Evolutionary conservation across 2,888 invertebrate species (phyloP), one percentile per base, ranked within the genome.

Genomic region (Byasa hedistus): DNA sequence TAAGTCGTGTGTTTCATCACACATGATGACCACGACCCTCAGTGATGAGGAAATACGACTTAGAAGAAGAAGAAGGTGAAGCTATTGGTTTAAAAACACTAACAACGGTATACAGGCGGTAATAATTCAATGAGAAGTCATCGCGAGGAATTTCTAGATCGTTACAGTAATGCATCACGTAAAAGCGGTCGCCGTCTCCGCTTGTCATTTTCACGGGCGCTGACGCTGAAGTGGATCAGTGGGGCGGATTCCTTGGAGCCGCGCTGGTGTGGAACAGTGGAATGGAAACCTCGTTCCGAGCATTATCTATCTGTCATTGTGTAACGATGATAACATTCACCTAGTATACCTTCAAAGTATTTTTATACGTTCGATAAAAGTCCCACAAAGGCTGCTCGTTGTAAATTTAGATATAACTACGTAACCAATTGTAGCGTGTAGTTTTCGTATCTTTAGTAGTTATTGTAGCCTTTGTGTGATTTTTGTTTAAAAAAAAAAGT

Each of bases 151-250:
- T 60, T 27, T 60, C 60, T 24, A 8, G 63, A 57, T 57, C 32
- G 57, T 51, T 32, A 22, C 44, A 51, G 5, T 7, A 2, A 21
- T 22, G 48, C 57, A 59, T 68, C 65, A 10, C 69, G 68, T 69
- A 70, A 72, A 71, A 70, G 70, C 70, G 68, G 73, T 73, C 75
- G 77, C 76, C 21, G 12, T 68, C 74, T 73, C 71, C 73, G 75
- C 74, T 72, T 72, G 74, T 75, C 70, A 78, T 72, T 83, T 84
- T 83, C 82, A 81, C 82, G 80, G 76, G 75, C 73, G 72, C 77
- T 80, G 77, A n/a, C 27, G 10, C 21, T 22, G 39, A 64, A 59
- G 64, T 64, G 74, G 86, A 80, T 72, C 83, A 86, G 79, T 86
- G 78, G 85, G 87, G 80, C 82, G 82, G 74, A 70, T 60, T 58